Base-by-base conservation (phyloP, 2,888 invertebrate genomes). In the Trimorus sp. region DNA sequence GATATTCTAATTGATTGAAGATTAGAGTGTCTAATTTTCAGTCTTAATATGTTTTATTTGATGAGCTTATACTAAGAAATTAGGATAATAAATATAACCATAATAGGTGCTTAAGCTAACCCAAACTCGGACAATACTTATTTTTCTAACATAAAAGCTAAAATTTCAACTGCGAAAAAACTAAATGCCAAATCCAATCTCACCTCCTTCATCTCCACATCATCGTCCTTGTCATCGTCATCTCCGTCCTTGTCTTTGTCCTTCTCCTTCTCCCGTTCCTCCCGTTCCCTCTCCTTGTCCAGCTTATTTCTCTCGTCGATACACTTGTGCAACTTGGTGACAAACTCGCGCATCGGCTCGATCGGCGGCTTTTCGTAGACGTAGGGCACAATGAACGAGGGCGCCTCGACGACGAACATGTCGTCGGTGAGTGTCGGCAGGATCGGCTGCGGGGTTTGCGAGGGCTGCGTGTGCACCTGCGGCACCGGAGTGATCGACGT, bases 371-470 rank as follows among this genome's bases (percentile, higher is more conserved):
- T 97, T 90, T 98, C 97, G 92, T 97, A 97, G 26, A 98, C 97
- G 90, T 98, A 98, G 59, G 98, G 98, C 11, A 98, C 97, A 89
- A 98, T 97, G 89, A 98, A 97, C 26, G 97, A 97, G 7, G 98
- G 97, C 38, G 97, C 97, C 92, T 98, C 97, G 9, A 98, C 96
- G 11, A 98, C 97, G 91, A 96, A 97, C 96, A 97, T 97, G 87
- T 98, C 97, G 90, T 98, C 97, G 16, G 97, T 97, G 36, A 98
- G 92, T 7, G 96, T 96, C 0, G 97, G 97, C 86, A 98, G 91
- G 83, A 97, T 94, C 45, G 94, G 94, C 26, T 26, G 26, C 26
- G 26, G 2, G 26, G 26, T 26, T 49, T 95, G 93, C 91, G 89
- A 94, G 60, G 87, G 85, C 66, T 49, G 78, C n/a, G 68, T 38